A percentile compares a stretch with the other conserved stretches of the same genome.
These are phyloP conservation scores for Carollia perspicillata DNA, from an alignment of 2,113 vertebrate species.

Conservation along the genomic window DNA sequence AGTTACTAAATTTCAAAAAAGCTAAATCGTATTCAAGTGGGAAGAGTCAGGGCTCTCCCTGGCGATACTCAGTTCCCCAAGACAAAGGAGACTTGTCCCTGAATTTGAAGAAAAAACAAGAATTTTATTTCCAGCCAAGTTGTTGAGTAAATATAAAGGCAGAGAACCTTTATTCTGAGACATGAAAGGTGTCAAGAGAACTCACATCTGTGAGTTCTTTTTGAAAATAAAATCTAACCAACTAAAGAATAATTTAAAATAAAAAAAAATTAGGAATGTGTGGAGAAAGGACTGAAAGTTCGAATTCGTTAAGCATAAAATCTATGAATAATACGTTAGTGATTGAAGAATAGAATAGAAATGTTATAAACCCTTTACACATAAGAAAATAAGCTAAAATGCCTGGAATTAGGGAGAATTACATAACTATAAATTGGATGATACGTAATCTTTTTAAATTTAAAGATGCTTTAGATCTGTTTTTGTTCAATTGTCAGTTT, in stretches of 20 bases:
- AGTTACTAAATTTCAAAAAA: neutral
- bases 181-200: neutral
- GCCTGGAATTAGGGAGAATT: neutral
- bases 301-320: neutral
- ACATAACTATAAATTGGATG: neutral
- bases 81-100: neutral
- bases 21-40: neutral
- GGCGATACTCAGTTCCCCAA: neutral
- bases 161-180: neutral
- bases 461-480: neutral
- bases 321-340: neutral
- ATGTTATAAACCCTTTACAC: neutral
- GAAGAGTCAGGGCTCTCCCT: neutral
- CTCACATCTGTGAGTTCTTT: neutral
- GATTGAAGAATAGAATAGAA: neutral
- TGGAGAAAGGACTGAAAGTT: neutral
- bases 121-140: neutral
- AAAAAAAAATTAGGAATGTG: neutral
- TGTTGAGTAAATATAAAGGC: neutral
- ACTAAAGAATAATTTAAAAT: neutral
- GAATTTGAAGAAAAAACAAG: neutral
- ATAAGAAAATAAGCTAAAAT: neutral
- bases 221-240: neutral
- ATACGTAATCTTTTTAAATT: neutral
- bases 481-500: neutral